A percentile compares a stretch with the other conserved stretches of the same genome.
These are phyloP conservation scores for Argyrosomus japonicus DNA, from an alignment of 2,113 vertebrate genomes.

Conservation along the genomic window DNA sequence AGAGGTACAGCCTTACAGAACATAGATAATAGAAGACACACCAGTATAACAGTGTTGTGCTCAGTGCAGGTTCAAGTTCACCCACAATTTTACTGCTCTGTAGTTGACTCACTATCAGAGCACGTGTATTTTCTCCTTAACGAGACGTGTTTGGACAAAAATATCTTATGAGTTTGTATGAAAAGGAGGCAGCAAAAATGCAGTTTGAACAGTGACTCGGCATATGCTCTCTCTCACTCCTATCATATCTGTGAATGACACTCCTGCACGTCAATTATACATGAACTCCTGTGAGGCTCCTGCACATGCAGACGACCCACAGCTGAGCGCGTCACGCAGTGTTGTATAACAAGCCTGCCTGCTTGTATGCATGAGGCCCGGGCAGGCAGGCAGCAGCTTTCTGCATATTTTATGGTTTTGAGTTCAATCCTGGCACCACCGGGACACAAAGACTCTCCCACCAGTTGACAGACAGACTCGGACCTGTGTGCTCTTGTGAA, in stretches of 20 bases:
- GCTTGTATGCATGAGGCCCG: neutral
- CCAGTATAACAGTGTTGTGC: neutral
- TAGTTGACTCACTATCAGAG: neutral
- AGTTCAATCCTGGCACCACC: neutral
- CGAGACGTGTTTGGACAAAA: neutral
- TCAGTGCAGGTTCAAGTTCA: neutral
- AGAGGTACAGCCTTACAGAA: too few species aligned
- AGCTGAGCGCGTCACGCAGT: neutral
- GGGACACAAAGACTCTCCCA: neutral
- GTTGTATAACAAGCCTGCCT: conserved; percentile 52
- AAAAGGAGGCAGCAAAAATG: neutral
- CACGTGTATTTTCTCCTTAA: neutral
- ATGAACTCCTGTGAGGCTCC: neutral
- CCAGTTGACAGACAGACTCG: conserved; percentile 14
- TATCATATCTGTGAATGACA: neutral
- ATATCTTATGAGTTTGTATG: neutral
- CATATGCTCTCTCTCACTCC: neutral
- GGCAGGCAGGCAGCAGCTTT: neutral
- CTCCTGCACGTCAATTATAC: neutral
- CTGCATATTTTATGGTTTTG: conserved; percentile 41
- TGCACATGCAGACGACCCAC: neutral
- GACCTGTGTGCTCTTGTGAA: conserved; percentile 3
- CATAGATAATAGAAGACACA: neutral
- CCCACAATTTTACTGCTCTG: neutral
- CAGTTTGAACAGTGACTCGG: conserved; percentile 1